phyloP scores from a whole-genome alignment of 1,140 invertebrate species.

The Hormaphis cornu region DNA sequence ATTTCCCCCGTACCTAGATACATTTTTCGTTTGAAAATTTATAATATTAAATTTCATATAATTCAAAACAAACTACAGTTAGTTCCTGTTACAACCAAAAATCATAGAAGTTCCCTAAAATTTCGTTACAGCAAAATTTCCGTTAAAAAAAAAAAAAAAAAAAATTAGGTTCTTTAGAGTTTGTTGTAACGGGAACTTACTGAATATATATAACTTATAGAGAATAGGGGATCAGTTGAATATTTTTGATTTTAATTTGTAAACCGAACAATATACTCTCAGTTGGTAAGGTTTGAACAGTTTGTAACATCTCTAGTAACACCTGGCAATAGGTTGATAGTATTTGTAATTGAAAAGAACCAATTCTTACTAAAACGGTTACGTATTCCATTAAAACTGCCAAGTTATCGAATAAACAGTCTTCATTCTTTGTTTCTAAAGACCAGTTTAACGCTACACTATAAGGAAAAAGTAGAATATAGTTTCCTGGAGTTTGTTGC shows the following conservation, averaged over 20 bases:
- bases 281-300: neutral
- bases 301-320: neutral
- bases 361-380: neutral
- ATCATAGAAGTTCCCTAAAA: too few relatives aligned
- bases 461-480: neutral
- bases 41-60: too few relatives aligned
- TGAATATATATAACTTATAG: too few relatives aligned
- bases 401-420: neutral
- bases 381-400: neutral
- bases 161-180: too few relatives aligned
- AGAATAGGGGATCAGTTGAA: too few relatives aligned
- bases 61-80: too few relatives aligned
- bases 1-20: too few relatives aligned
- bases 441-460: neutral
- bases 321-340: neutral
- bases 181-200: neutral
- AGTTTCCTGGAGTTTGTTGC: neutral
- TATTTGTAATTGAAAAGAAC: neutral
- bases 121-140: neutral
- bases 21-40: too few relatives aligned
- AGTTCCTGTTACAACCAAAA: too few relatives aligned
- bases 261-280: neutral
- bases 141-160: neutral
- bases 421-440: neutral
- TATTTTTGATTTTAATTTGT: neutral